Conservation (phyloP, 2,888 invertebrate genomes). For the Horisme vitalbata region DNA sequence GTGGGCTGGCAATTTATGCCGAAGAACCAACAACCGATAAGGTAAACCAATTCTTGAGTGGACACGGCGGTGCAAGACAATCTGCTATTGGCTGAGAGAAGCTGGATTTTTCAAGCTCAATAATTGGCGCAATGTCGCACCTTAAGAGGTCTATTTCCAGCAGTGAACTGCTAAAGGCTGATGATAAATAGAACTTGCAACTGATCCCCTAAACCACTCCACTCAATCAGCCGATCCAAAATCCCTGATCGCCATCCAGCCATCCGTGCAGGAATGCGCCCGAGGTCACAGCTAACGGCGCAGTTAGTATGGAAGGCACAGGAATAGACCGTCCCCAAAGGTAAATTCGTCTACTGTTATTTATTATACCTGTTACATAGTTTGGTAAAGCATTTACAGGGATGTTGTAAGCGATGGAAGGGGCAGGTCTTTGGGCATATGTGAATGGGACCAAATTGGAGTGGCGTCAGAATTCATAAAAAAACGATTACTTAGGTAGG, state of each 20-base stretch:
- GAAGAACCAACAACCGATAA: no score
- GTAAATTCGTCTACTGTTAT: constrained; percentile 31
- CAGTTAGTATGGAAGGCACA: constrained; percentile 12
- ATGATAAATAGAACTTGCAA: constrained; percentile 3
- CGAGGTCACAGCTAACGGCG: constrained; percentile 9
- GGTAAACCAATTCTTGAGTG: no score
- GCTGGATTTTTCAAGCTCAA: no score
- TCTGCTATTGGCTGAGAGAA: no score
- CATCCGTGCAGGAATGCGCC: constrained; percentile 24
- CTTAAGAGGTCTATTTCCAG: background rate
- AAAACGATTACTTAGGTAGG: no score
- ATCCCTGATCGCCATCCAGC: constrained; percentile 2
- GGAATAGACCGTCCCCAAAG: constrained; percentile 34
- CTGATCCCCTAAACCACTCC: constrained; percentile 9
- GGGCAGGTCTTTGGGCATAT: background rate
- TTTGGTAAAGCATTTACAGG: constrained; percentile 14
- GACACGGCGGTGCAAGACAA: no score
- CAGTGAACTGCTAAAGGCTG: background rate
- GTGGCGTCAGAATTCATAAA: no score
- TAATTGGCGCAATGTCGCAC: no score
- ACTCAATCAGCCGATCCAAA: constrained; percentile 16
- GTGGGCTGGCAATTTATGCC: no score
- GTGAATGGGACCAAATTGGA: no score
- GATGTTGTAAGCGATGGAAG: background rate
- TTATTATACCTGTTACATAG: constrained; percentile 29